These are phyloP conservation scores for Chelonus formosanus DNA, from an alignment of 2,888 invertebrate genomes.

Conservation along the genomic window DNA sequence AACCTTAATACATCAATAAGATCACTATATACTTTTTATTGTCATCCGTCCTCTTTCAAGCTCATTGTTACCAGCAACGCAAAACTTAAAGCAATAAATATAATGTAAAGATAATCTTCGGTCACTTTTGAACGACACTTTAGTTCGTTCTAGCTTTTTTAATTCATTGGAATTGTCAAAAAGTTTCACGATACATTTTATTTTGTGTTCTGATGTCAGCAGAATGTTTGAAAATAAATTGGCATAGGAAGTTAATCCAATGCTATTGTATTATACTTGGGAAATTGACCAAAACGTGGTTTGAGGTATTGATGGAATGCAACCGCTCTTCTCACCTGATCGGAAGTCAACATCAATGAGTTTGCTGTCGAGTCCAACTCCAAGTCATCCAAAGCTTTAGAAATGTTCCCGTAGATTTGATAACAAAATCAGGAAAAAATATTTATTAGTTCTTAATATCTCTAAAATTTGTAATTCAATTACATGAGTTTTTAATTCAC, in stretches of 20 bases:
- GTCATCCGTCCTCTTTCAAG: constrained; percentile 62
- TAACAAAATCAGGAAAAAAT: constrained; percentile 71
- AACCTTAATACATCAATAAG: constrained; percentile 63
- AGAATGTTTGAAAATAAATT: constrained; percentile 49
- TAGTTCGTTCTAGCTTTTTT: constrained; percentile 41
- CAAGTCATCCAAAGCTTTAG: constrained; percentile 53
- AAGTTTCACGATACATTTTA: constrained; percentile 60
- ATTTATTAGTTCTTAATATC: constrained; percentile 73
- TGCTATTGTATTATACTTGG: constrained; percentile 53
- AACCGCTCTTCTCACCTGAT: constrained; percentile 52
- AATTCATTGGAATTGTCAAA: constrained; percentile 50
- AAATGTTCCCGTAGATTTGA: constrained; percentile 67
- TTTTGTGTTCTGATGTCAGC: constrained; percentile 61
- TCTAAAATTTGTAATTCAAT: constrained; percentile 77
- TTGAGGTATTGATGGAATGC: constrained; percentile 56
- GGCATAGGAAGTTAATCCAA: constrained; percentile 43
- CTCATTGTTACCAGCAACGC: constrained; percentile 53
- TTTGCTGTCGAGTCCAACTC: constrained; percentile 52
- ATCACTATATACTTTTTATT: constrained; percentile 64
- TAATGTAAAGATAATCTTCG: constrained; percentile 57
- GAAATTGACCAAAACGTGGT: constrained; percentile 51
- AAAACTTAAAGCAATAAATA: constrained; percentile 61
- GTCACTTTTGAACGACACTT: constrained; percentile 61
- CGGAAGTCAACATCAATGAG: constrained; percentile 49
- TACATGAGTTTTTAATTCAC: constrained; percentile 76